These are phyloP conservation scores for Heliconius hortense DNA, from an alignment of 2,888 invertebrate genomes.

Conservation along the genomic window DNA sequence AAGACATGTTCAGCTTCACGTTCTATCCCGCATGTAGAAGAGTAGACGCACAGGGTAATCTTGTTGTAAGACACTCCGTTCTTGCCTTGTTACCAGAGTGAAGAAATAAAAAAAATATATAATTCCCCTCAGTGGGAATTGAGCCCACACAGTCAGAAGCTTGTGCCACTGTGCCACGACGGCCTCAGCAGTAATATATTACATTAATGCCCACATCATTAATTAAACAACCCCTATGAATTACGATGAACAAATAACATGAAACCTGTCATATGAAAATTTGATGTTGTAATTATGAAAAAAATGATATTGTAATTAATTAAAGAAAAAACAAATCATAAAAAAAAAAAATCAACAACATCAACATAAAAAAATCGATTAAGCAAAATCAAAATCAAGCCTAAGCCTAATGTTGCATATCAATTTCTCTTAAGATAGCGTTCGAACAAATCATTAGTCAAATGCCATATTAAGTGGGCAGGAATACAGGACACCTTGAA, in stretches of 20 bases:
- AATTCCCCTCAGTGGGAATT: too few relatives aligned
- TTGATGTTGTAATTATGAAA: neutral
- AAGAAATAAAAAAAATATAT: too few relatives aligned
- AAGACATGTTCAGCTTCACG: conserved; percentile 45
- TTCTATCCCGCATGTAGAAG: too few relatives aligned
- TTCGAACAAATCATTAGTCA: conserved; percentile 28
- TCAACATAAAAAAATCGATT: conserved; percentile 2
- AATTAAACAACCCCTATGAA: conserved; percentile 44
- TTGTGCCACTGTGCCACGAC: too few relatives aligned
- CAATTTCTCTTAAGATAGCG: conserved; percentile 21
- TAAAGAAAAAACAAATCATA: neutral
- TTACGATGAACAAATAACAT: neutral
- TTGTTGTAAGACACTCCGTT: too few relatives aligned
- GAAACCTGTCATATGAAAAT: neutral
- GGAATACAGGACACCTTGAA: conserved; percentile 42
- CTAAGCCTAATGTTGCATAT: neutral
- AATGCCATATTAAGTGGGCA: conserved; percentile 35
- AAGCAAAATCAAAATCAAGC: neutral
- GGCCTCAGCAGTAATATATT: conserved; percentile 50
- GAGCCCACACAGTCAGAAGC: too few relatives aligned
- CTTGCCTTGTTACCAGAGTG: too few relatives aligned
- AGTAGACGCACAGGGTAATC: too few relatives aligned
- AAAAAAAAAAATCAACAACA: neutral
- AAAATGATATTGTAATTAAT: neutral
- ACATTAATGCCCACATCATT: conserved; percentile 73